phyloP scores from a whole-genome alignment of 1,140 invertebrate genomes.

The Idris sp. region DNA sequence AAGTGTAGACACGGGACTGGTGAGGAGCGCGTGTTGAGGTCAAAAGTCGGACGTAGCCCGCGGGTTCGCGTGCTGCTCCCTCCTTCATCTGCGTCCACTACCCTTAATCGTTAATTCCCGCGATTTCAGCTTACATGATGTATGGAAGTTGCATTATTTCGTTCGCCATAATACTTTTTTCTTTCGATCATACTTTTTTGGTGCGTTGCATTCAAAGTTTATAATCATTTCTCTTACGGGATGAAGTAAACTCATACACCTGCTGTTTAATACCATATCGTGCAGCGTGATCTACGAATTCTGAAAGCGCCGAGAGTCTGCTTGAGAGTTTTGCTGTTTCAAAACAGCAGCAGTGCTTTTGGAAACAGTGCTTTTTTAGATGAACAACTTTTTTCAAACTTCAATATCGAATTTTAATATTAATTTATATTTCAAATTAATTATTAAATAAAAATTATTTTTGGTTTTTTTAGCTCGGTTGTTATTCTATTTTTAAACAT shows the following conservation, averaged over 20 bases:
- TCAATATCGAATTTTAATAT: no score
- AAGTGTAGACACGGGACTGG: constrained; percentile 42
- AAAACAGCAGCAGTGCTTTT: no score
- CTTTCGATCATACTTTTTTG: constrained; percentile 32
- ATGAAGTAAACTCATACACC: constrained; percentile 45
- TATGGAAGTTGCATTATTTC: constrained; percentile 34
- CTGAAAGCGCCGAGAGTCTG: neutral
- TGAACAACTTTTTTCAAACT: no score
- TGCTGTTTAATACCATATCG: constrained; percentile 47
- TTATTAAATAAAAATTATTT: no score
- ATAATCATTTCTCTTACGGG: constrained; percentile 38
- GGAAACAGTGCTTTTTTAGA: no score
- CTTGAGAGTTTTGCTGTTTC: no score
- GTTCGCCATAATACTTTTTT: constrained; percentile 8
- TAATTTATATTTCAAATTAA: no score
- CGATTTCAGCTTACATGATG: constrained; percentile 36
- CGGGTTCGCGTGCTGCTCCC: constrained; percentile 74
- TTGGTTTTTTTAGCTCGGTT: no score
- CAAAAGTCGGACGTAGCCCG: constrained; percentile 76
- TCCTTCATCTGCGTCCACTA: constrained; percentile 42
- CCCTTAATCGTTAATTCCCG: constrained; percentile 44
- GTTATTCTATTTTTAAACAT: no score
- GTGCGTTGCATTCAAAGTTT: constrained; percentile 36
- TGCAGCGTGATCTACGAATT: constrained; percentile 41
- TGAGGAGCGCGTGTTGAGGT: constrained; percentile 73